Base-by-base conservation (phyloP, 1,140 invertebrate genomes). In the Pseudomyrmex flavicornis region DNA sequence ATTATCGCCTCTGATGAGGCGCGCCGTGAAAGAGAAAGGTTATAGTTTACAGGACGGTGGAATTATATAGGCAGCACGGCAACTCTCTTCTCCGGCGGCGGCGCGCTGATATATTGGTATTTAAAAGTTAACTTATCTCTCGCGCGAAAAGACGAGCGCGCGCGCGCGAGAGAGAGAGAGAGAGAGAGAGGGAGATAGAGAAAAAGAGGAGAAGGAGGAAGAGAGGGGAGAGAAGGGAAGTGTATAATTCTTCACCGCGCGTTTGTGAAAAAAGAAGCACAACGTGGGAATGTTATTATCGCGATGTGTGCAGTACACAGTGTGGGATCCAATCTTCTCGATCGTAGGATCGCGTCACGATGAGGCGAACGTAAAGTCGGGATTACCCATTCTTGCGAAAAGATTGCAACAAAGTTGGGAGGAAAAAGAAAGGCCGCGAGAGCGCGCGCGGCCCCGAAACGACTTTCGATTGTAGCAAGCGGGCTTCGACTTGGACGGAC, bases 381-480 rank as follows among this genome's bases (percentile, higher is more conserved):
- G 77, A 75, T 85, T 83, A 87, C 66, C 26, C 56, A 85, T 77
- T 68, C 73, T 62, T 58, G 76, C 65, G 66, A 66, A 80, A 84
- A 68, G 50, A 79, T 79, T 68, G 61, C 72, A 58, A 68, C 54
- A 83, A 83, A 79, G 63, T 68, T 35, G 48, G 75, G 17, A 17
- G 75, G 74, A 79, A 79, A 83, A 77, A 83, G 65, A 83, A 79
- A 70, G 35, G 69, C 56, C 20, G 84, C 54, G 54, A 52, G 56
- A 35, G 35, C 35, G 35, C 35, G 35, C 46, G 48, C 46, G 66
- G 79, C 20, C 20, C 44, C 35, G 69, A 79, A 82, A 77, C 75
- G 83, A 70, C 75, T 56, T 52, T 63, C 85, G 86, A 87, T 87
- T 83, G 82, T 86, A 86, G 79, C 26, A 74, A 69, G 65, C 56